These are phyloP conservation scores for Crotalus helleri DNA, from an alignment of 2,113 vertebrate species.

Conservation along the genomic window DNA sequence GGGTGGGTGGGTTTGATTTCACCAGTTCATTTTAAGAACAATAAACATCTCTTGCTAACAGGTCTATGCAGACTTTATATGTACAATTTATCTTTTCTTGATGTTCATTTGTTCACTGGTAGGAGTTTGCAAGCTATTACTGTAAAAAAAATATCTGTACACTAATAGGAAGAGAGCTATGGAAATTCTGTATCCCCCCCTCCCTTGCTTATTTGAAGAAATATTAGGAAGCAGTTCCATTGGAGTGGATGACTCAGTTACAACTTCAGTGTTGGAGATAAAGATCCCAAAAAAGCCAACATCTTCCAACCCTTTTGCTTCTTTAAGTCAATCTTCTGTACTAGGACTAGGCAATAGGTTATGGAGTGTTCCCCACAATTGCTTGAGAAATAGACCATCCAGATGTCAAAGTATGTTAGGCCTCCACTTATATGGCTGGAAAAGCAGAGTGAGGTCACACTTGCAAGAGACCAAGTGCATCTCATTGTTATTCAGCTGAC, in stretches of 20 bases:
- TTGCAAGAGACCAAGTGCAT: neutral
- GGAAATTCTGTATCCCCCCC: neutral
- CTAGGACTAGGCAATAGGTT: neutral
- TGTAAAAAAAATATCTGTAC: neutral
- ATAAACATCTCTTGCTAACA: neutral
- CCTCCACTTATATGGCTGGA: neutral
- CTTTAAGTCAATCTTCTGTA: neutral
- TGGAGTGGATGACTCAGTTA: neutral
- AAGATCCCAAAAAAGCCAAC: neutral
- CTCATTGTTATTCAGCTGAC: neutral
- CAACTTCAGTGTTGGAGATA: neutral
- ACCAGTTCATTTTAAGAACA: neutral
- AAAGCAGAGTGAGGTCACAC: neutral
- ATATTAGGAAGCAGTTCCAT: neutral
- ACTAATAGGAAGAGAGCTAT: neutral
- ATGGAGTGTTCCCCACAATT: neutral
- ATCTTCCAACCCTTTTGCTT: neutral
- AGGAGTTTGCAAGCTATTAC: neutral
- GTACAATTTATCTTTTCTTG: neutral
- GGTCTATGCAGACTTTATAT: neutral
- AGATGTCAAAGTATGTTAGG: neutral
- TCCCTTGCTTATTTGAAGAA: neutral
- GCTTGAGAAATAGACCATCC: neutral
- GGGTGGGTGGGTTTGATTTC: neutral
- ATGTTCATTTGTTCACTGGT: conserved; percentile 2